A percentile compares a stretch with the other conserved stretches of the same genome.
Conservation (phyloP, 2,888 invertebrate genomes). For the Yponomeuta sedellus region DNA sequence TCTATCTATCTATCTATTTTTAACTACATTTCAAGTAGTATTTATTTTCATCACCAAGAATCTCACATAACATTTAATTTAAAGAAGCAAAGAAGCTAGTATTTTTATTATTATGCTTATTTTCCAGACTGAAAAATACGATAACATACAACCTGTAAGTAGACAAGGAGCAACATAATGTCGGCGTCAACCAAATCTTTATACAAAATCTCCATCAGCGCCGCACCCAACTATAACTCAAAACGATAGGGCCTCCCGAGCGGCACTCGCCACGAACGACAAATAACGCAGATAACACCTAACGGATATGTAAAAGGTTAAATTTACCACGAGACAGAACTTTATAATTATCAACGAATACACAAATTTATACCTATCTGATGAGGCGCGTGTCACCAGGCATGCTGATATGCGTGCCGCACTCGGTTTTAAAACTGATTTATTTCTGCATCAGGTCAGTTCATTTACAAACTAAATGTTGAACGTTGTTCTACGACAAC, state of each 20-base stretch:
- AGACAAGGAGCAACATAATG: neutral
- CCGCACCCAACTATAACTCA: constrained; percentile 54
- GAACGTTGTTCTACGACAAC: neutral
- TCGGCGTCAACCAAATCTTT: neutral
- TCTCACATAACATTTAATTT: no score
- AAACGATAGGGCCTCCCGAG: constrained; percentile 57
- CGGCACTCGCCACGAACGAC: constrained; percentile 42
- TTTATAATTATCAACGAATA: constrained; percentile 66
- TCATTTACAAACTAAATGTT: neutral
- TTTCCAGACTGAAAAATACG: no score
- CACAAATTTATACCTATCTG: constrained; percentile 56
- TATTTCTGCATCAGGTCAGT: neutral
- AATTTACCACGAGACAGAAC: constrained; percentile 68
- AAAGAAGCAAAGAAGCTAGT: no score
- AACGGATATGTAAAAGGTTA: constrained; percentile 68
- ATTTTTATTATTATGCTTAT: no score
- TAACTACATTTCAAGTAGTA: no score
- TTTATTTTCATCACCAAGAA: no score
- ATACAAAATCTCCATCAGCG: neutral
- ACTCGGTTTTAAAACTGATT: neutral
- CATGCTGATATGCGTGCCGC: neutral
- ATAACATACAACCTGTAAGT: no score
- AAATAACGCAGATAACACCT: constrained; percentile 68
- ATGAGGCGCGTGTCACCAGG: constrained; percentile 38
- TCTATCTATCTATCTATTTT: no score